Evolutionary conservation across 1,140 invertebrate species (phyloP).

Genomic region (Chelonus insularis): DNA sequence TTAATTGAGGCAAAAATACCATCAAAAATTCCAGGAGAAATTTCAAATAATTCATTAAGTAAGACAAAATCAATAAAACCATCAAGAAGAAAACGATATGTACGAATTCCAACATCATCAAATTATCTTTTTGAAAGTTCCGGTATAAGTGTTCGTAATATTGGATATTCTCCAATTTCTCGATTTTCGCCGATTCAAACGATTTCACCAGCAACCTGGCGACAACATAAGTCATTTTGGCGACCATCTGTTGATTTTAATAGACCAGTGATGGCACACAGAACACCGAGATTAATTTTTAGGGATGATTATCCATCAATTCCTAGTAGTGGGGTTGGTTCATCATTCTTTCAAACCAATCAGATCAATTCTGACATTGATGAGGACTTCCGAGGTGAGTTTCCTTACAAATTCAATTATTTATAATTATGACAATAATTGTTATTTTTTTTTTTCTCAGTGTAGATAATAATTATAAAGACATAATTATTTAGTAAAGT

Average conservation of each 20-base stretch:
- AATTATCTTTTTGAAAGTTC: conserved; percentile 40
- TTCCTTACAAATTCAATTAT: no score
- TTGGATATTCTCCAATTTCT: conserved; percentile 33
- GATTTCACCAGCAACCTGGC: conserved; percentile 40
- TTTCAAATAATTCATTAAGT: conserved; percentile 1
- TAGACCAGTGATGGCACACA: conserved; percentile 58
- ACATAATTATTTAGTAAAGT: neutral
- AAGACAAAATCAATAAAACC: neutral
- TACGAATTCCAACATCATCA: conserved; percentile 38
- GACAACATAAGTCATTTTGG: conserved; percentile 54
- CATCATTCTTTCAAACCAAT: conserved; percentile 55
- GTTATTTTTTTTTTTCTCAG: neutral
- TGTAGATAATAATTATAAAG: neutral
- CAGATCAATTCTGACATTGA: conserved; percentile 50
- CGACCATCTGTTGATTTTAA: conserved; percentile 38
- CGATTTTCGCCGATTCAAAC: conserved; percentile 37
- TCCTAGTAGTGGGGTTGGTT: conserved; percentile 38
- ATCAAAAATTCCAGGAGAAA: neutral
- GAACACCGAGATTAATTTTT: conserved; percentile 60
- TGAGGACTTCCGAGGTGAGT: conserved; percentile 56
- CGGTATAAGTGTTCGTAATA: conserved; percentile 37
- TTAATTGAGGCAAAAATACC: neutral
- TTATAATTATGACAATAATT: neutral
- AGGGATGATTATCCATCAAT: conserved; percentile 54
- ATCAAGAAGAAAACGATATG: conserved; percentile 42